Evolutionary conservation across 2,888 invertebrate genomes (phyloP).

Genomic region (Sphaeridia pumilis): DNA sequence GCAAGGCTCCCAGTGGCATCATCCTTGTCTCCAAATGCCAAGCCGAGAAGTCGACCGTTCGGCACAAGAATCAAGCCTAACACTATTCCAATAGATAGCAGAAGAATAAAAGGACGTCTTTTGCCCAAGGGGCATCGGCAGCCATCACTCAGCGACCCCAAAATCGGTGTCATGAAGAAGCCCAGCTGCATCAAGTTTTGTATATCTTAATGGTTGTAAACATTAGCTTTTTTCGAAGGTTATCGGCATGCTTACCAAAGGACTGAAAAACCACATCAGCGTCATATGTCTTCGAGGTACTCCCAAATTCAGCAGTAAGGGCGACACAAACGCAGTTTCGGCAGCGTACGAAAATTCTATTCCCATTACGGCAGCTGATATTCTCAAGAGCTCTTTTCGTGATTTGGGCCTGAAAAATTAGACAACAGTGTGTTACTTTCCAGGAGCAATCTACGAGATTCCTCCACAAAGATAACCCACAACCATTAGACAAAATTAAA

Average conservation of each 20-base stretch:
- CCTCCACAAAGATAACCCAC: too few species aligned
- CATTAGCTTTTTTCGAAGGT: too few species aligned
- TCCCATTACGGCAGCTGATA: slow-evolving; percentile 92
- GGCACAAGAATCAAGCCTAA: slow-evolving; percentile 80
- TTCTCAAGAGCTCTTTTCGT: slow-evolving; percentile 63
- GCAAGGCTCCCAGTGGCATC: neutral
- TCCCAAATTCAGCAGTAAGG: slow-evolving; percentile 82
- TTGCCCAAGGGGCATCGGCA: slow-evolving; percentile 70
- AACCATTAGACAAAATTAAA: too few species aligned
- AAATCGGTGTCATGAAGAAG: slow-evolving; percentile 81
- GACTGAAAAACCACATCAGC: slow-evolving; percentile 87
- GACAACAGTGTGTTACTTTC: too few species aligned
- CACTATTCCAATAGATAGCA: slow-evolving; percentile 78
- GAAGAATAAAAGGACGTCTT: slow-evolving; percentile 78
- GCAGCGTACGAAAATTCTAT: slow-evolving; percentile 93
- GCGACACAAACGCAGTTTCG: slow-evolving; percentile 93
- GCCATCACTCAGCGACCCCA: slow-evolving; percentile 84
- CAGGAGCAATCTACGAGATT: too few species aligned
- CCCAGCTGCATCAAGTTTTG: slow-evolving; percentile 59
- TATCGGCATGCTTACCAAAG: slow-evolving; percentile 51
- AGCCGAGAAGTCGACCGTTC: slow-evolving; percentile 76
- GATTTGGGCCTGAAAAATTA: slow-evolving; percentile 61
- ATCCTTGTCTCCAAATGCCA: slow-evolving; percentile 58
- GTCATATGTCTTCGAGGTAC: slow-evolving; percentile 90
- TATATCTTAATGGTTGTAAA: too few species aligned